Evolutionary conservation across 2,113 vertebrate genomes (phyloP), one percentile per base, ranked within the genome.

Genomic region (Leucopsar rothschildi): DNA sequence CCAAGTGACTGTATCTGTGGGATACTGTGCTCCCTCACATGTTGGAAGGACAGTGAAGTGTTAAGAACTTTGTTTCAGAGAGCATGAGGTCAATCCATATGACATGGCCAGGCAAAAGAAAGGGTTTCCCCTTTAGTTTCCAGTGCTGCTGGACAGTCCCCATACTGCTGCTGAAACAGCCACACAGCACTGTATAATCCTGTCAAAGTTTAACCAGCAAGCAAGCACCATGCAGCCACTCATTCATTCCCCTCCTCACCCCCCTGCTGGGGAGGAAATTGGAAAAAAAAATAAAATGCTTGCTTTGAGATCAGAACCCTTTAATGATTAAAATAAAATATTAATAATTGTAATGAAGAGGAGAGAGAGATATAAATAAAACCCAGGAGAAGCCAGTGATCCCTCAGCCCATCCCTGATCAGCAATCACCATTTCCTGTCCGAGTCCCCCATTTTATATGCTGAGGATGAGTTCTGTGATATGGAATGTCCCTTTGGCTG

Each of bases 211-310:
- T 45, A 53, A 40, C 13, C 11, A 25, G 16, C 16, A 55, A n/a
- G 33, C 11, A 44, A 45, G 33, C 10, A n/a, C 24, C 39, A 40
- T 29, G 55, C 70, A 89, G 55, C 23, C 13, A 8, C 39, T 61
- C n/a, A 39, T 60, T 75, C 53, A n/a, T 20, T 53, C 16, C 19
- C 7, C n/a, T 75, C 11, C n/a, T 75, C 6, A 0, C 1, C 5
- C 12, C 1, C 1, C 5, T 25, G 28, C 6, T 68, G n/a, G 7
- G 4, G 20, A 10, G 11, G 25, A 6, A 61, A 15, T 1, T 9
- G 12, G 20, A 12, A 76, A 39, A 82, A 66, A 53, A 12, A 21
- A 6, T 20, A n/a, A 60, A 82, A 60, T 4, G 27, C 18, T 2
- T 18, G 14, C 5, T 8, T 55, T 76, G 21, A 68, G 16, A 68